Evolutionary conservation across 2,113 vertebrate genomes (phyloP), one percentile per base, ranked within the genome.

Genomic region (Phycodurus eques): DNA sequence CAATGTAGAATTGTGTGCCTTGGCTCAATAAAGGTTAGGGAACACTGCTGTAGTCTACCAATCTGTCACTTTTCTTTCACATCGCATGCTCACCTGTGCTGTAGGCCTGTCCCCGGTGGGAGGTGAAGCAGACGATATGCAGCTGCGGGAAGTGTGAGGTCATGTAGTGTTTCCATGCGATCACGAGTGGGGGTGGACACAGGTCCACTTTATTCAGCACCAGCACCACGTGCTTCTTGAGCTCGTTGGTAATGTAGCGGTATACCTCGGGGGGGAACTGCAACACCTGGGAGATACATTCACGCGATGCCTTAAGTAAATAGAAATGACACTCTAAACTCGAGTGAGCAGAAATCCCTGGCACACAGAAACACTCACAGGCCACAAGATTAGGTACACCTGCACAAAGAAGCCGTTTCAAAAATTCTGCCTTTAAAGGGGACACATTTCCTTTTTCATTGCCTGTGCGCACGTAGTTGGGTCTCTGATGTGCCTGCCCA

Each of bases 81-180:
- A n/a, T 12, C 1, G 19, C 76, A 49, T 74, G 47, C 68, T 74
- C 71, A 92, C 88, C 85, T 80, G 84, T 85, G 82, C 59, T 89
- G 81, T 89, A 92, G 4, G 94, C 85, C 56, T 93, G 92, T 68
- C 94, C 93, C 11, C 93, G 94, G 71, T 95, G 94, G 4, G 96
- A 97, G 57, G 95, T 95, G 81, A 97, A 98, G 73, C 94, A 94
- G 31, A 96, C 90, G 0, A 95, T 88, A 27, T 94, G 92, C 64
- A 96, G 89, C 56, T 93, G 61, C 7, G 96, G 95, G 76, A 96
- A 96, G 75, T 91, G 92, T 8, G 90, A 92, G 54, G 92, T 88
- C 85, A 98, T 94, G 73, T 96, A 96, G 81, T 96, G 93, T 87
- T 94, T 95, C 96, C 96, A 97, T 79, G 96, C 94, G 0, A 95